phyloP scores from a whole-genome alignment of 2,113 vertebrate species.

The Dipodomys stephensi region DNA sequence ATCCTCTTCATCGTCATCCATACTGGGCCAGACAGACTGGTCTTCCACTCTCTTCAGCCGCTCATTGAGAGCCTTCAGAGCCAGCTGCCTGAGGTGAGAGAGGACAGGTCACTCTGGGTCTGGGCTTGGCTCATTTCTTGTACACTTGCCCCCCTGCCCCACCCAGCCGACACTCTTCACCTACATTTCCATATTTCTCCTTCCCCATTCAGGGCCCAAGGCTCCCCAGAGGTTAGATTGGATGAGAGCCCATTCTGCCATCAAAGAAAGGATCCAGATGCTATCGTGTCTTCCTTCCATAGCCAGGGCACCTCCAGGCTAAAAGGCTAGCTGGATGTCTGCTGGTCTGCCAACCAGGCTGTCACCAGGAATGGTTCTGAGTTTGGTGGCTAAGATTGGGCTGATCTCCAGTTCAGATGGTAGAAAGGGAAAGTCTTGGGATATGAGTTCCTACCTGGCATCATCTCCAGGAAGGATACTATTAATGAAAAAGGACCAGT shows the following conservation, averaged over 20 bases:
- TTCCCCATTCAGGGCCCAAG: background rate
- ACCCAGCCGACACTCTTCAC: background rate
- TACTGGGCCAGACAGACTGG: constrained; percentile 96
- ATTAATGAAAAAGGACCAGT: background rate
- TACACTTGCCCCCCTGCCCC: background rate
- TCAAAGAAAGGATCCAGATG: background rate
- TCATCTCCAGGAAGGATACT: background rate
- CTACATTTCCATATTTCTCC: background rate
- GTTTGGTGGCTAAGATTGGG: background rate
- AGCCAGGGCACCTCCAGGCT: background rate
- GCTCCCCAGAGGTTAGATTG: background rate
- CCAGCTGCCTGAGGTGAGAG: constrained; percentile 92
- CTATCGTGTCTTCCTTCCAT: background rate
- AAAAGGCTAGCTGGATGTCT: background rate
- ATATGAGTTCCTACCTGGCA: background rate
- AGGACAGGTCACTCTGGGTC: background rate
- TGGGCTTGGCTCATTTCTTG: background rate
- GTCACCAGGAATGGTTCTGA: background rate
- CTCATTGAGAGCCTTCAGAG: constrained; percentile 97
- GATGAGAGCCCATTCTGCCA: background rate
- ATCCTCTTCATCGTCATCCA: constrained; percentile 98
- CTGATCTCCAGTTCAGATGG: background rate
- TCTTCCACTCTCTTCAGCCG: constrained; percentile 97
- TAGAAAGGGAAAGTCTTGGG: background rate
- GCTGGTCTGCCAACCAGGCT: background rate